Percentiles rank a stretch among this genome's conserved stretches.
phyloP scores from a whole-genome alignment of 2,888 invertebrate species.

The Sepiola atlantica region DNA sequence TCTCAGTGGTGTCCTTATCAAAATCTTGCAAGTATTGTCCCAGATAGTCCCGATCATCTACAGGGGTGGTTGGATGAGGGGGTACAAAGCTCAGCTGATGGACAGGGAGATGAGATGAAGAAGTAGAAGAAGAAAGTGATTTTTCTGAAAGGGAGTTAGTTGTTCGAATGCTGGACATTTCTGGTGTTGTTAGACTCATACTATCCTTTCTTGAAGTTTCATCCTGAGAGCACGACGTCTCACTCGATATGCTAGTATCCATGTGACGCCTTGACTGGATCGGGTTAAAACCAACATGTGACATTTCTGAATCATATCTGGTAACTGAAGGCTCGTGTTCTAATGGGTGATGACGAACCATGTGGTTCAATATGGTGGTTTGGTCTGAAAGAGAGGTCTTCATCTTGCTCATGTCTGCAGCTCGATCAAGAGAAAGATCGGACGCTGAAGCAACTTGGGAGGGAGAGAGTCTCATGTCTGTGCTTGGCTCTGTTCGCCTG shows the following conservation, averaged over 20 bases:
- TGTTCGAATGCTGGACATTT: conserved; percentile 40
- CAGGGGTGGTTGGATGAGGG: conserved; percentile 56
- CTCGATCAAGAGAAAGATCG: conserved; percentile 35
- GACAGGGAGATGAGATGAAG: conserved; percentile 24
- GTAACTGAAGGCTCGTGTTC: conserved; percentile 43
- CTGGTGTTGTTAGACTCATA: conserved; percentile 37
- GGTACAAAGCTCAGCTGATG: conserved; percentile 39
- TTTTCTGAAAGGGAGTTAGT: conserved; percentile 38
- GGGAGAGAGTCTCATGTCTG: conserved; percentile 15
- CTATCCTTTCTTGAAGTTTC: not conserved
- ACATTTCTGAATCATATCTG: conserved; percentile 43
- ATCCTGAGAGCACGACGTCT: not conserved
- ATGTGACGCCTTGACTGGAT: conserved; percentile 42
- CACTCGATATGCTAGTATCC: conserved; percentile 22
- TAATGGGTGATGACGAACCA: conserved; percentile 36
- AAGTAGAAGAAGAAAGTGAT: not conserved
- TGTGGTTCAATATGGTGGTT: not conserved
- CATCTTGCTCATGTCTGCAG: not conserved
- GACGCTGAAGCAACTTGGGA: not conserved
- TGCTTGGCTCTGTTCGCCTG: conserved; percentile 23
- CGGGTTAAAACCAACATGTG: conserved; percentile 38
- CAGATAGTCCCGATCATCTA: conserved; percentile 67
- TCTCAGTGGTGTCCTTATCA: conserved; percentile 43
- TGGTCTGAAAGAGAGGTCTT: conserved; percentile 41
- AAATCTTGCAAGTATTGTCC: conserved; percentile 68